Evolutionary conservation across 2,888 invertebrate species (phyloP), one percentile per base, ranked within the genome.

Genomic region (Branchipolynoe longqiensis): DNA sequence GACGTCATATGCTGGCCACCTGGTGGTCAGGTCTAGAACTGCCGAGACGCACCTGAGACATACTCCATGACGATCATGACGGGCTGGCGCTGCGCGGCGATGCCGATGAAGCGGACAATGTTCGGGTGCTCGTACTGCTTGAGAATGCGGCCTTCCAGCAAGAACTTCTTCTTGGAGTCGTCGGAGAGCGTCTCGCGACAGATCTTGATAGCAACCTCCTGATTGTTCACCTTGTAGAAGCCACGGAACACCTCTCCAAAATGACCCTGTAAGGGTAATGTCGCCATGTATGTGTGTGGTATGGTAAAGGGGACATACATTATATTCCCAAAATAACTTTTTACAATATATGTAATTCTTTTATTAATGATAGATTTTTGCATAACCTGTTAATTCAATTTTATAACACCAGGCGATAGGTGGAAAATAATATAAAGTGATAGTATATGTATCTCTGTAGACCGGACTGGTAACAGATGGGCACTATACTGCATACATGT

Each of bases 31-130:
- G n/a, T n/a, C n/a, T n/a, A n/a, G n/a, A n/a, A n/a, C n/a, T n/a
- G n/a, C n/a, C 18, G 48, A 12, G 18, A 12, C 48, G 6, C 25
- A 96, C 97, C 97, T 90, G 97, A 96, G 73, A 98, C 98, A 87
- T 98, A 95, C 94, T 99, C 99, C 99, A 99, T 99, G 48, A 99
- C 98, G 91, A 99, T 98, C 98, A 99, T 98, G 86, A 99, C 98
- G 0, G 99, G 99, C 91, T 98, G 98, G 92, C 98, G 97, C 94
- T 98, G 98, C 88, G 98, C 98, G 90, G 98, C 99, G 90, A 99
- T 98, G 40, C 99, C 99, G 90, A 98, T 98, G 58, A 99, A 95
- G 92, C 97, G 96, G 56, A 99, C 99, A 89, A 99, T 97, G 94
- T 99, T 99, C 0, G 98, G 97, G 94, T 99, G 99, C 93, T 98